Conservation (phyloP, 2,113 vertebrate genomes). For the Lagopus muta region DNA sequence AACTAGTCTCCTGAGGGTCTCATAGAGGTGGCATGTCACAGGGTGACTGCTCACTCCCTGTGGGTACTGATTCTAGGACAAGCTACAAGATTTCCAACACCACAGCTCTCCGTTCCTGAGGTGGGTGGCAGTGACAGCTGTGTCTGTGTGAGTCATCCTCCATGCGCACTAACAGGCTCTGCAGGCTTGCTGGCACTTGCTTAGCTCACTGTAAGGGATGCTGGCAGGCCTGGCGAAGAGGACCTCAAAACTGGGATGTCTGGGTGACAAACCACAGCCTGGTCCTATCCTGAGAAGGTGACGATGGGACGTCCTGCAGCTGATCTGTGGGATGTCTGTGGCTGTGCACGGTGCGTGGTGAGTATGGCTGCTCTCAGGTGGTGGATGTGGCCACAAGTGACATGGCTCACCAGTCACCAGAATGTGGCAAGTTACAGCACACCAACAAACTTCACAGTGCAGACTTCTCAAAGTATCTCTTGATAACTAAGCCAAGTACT, state of each 20-base stretch:
- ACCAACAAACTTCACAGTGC: fast-evolving
- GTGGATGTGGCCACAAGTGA: neutral
- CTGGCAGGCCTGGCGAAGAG: neutral
- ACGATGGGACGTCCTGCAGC: neutral
- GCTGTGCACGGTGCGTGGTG: fast-evolving
- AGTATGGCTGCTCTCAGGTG: fast-evolving
- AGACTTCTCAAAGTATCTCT: neutral
- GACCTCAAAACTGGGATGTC: neutral
- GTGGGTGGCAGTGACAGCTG: neutral
- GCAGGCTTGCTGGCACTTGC: neutral
- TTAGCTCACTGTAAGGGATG: neutral
- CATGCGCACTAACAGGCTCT: neutral
- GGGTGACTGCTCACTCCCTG: fast-evolving
- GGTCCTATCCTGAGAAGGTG: neutral
- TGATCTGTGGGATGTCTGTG: neutral
- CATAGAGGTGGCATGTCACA: fast-evolving
- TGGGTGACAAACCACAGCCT: neutral
- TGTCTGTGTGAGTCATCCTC: neutral
- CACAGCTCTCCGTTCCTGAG: fast-evolving
- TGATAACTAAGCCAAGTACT: neutral
- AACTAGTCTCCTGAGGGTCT: fast-evolving
- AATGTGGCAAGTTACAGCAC: neutral
- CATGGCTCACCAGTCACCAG: neutral
- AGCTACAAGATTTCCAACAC: neutral
- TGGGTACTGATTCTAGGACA: neutral